These are phyloP conservation scores for Sinocyclocheilus maitianheensis DNA, from an alignment of 2,113 vertebrate genomes.

Conservation along the genomic window DNA sequence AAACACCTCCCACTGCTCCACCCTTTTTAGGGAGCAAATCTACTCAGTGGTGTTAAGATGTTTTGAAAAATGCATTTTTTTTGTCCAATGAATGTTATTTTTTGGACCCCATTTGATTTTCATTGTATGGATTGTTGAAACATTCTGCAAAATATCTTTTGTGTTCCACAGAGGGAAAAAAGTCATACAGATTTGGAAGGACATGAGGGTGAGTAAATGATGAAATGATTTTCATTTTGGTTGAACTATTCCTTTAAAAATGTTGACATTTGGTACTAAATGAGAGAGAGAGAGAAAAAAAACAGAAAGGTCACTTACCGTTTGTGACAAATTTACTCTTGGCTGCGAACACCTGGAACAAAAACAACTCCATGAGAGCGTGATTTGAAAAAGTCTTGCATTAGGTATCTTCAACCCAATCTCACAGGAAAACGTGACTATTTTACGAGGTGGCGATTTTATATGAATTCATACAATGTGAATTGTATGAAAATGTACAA, in stretches of 20 bases:
- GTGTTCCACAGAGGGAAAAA: background rate
- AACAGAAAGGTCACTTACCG: constrained; percentile 58
- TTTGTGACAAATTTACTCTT: constrained; percentile 68
- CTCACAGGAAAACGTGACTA: too few species aligned
- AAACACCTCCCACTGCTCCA: constrained; percentile 6
- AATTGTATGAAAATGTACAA: too few species aligned
- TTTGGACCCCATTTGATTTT: background rate
- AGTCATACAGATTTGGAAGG: too few species aligned
- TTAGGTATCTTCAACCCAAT: background rate
- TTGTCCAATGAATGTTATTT: background rate
- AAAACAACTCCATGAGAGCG: background rate
- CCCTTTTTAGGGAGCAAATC: background rate
- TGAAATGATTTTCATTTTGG: too few species aligned
- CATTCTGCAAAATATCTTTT: background rate
- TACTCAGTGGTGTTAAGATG: background rate
- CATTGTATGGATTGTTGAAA: background rate
- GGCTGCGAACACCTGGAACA: constrained; percentile 65
- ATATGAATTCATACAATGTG: too few species aligned
- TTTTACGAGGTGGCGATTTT: background rate
- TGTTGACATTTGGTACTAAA: too few species aligned
- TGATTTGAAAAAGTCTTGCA: background rate
- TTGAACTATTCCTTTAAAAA: too few species aligned
- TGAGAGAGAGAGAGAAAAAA: too few species aligned
- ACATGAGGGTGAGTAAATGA: too few species aligned
- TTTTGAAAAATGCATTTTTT: background rate